Base-by-base conservation (phyloP, 2,888 invertebrate species). In the Protodeltote pygarga region DNA sequence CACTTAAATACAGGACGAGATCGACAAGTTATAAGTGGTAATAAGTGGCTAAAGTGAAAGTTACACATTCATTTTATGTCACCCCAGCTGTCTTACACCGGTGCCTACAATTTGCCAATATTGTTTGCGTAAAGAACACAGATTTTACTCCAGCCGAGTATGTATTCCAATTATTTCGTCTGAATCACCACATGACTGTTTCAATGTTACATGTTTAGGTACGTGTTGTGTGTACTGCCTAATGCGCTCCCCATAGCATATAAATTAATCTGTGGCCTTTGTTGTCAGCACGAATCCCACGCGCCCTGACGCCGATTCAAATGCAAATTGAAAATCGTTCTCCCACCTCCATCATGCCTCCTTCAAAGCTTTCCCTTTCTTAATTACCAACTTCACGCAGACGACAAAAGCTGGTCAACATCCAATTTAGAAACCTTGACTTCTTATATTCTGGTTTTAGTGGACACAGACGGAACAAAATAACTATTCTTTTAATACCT, bases 321-420 rank as follows among this genome's bases (percentile, higher is more conserved):
- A 82, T 80, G 81, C 73, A 81, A 80, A 83, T 83, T 75, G 71
- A 79, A 79, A 75, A 75, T 77, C 74, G 73, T 69, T 75, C 74
- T 65, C 65, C 73, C 58, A 65, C 67, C 75, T 61, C 70, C 68
- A 60, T 67, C 64, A 60, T 59, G 55, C 58, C 58, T 62, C 50
- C 57, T 64, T 48, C 57, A 46, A 42, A 61, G 51, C 53, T 54
- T 46, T 51, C 51, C 51, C 41, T 52, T 64, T 71, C 77, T 73
- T 78, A 80, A 79, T 81, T 75, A 77, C 65, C 57, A 65, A 71
- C 68, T 71, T 73, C 45, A 63, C 54, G 59, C 50, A 48, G 66
- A 50, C 58, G 64, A 75, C 72, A 71, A 68, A 55, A 60, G 58
- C 59, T 63, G 51, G 62, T 71, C 66, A 63, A 59, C 64, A 64